These are phyloP conservation scores for Grammomys dolichurus DNA, from an alignment of 2,113 vertebrate species.

Conservation along the genomic window DNA sequence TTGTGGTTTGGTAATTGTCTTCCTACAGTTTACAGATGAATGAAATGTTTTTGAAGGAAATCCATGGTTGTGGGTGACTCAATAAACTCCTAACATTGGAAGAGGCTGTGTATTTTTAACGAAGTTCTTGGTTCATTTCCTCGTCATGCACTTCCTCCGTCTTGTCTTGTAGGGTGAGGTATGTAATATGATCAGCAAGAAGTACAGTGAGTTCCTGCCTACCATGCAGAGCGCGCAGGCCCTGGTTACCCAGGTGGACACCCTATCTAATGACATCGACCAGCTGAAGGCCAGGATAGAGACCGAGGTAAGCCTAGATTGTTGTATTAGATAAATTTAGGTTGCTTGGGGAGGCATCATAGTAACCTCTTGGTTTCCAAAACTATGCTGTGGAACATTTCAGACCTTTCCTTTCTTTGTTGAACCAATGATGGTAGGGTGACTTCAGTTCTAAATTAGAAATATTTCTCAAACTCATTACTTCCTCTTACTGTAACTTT, in stretches of 20 bases:
- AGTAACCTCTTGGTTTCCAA: slow-evolving; percentile 28
- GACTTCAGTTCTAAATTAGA: slow-evolving; percentile 50
- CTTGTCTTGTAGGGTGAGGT: slow-evolving; percentile 89
- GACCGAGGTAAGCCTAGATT: slow-evolving; percentile 88
- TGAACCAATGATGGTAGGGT: slow-evolving; percentile 28
- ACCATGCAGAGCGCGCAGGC: slow-evolving; percentile 92
- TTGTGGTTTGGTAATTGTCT: neutral
- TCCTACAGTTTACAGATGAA: neutral
- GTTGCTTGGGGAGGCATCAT: neutral
- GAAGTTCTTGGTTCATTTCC: neutral
- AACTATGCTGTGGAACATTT: neutral
- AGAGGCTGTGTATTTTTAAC: neutral
- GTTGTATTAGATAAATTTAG: neutral
- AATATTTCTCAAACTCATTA: slow-evolving; percentile 7
- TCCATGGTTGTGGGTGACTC: neutral
- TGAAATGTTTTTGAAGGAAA: slow-evolving; percentile 51
- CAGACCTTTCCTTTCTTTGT: neutral
- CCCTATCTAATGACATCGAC: slow-evolving; percentile 90
- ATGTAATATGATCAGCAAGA: slow-evolving; percentile 94
- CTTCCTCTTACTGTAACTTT: slow-evolving; percentile 10
- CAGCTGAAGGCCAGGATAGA: slow-evolving; percentile 91
- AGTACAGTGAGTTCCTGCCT: slow-evolving; percentile 94
- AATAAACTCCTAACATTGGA: neutral
- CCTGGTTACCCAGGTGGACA: slow-evolving; percentile 90
- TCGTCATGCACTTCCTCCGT: neutral